Conservation (phyloP, 2,797 vertebrate genomes). For the Eleutherodactylus coqui region DNA sequence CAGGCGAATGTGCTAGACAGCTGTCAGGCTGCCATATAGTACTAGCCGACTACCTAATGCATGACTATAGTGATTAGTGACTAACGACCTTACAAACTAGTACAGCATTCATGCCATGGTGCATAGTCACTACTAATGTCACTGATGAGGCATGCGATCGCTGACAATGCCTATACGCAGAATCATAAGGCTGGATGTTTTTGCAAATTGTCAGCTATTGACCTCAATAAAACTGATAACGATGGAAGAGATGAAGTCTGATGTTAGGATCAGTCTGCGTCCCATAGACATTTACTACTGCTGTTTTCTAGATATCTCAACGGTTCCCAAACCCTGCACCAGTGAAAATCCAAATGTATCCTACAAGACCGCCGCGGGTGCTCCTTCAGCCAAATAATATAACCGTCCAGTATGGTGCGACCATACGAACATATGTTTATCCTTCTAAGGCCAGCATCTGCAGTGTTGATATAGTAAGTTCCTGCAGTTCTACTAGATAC, state of each 20-base stretch:
- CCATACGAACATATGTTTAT: neutral
- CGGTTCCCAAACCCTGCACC: neutral
- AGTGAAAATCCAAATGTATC: constrained; percentile 5
- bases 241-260: neutral
- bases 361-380: neutral
- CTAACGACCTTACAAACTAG: no score
- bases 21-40: no score
- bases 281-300: no score
- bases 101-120: no score
- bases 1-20: no score
- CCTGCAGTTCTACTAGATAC: neutral
- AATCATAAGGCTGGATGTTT: neutral
- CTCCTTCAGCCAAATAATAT: neutral
- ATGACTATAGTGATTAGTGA: no score
- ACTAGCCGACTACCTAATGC: no score
- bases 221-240: neutral
- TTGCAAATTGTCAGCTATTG: neutral
- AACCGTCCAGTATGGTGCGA: constrained; percentile 1
- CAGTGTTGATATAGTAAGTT: constrained; percentile 29
- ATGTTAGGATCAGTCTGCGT: no score
- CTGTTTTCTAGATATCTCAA: constrained; percentile 32
- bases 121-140: neutral
- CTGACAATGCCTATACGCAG: neutral
- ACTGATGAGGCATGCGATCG: no score
- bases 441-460: neutral